Conservation (phyloP, 2,113 vertebrate genomes). For the Podarcis raffonei region DNA sequence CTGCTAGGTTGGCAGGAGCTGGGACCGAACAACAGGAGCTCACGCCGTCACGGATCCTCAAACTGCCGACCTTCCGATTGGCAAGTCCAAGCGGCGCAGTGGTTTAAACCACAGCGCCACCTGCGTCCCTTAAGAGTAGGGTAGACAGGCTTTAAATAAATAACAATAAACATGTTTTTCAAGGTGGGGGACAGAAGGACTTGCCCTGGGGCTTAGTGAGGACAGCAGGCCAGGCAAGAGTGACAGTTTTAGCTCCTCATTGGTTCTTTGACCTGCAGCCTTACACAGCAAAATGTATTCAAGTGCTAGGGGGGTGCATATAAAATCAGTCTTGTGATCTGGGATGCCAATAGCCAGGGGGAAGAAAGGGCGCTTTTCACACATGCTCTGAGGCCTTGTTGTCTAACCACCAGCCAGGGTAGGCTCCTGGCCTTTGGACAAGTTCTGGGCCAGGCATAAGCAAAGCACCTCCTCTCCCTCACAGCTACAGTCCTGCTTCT, state of each 20-base stretch:
- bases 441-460: too few species aligned
- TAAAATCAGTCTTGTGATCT: background rate
- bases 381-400: background rate
- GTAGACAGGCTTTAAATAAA: too few species aligned
- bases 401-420: background rate
- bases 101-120: too few species aligned
- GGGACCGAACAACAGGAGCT: too few species aligned
- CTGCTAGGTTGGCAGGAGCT: too few species aligned
- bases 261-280: background rate
- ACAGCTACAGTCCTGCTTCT: background rate
- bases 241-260: too few species aligned
- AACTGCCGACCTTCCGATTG: too few species aligned
- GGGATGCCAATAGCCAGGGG: background rate
- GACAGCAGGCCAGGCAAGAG: background rate
- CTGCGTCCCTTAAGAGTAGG: too few species aligned
- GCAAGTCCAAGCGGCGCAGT: too few species aligned
- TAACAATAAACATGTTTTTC: background rate
- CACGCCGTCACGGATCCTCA: accelerated
- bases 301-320: background rate
- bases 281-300: background rate
- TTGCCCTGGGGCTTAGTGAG: background rate
- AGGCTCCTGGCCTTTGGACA: background rate
- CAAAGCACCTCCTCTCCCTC: background rate
- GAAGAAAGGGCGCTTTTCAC: background rate
- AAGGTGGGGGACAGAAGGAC: background rate